Percentiles rank a stretch among this genome's conserved stretches.
Evolutionary conservation across 2,888 invertebrate species (phyloP).

Genomic region (Pandemis corylana): DNA sequence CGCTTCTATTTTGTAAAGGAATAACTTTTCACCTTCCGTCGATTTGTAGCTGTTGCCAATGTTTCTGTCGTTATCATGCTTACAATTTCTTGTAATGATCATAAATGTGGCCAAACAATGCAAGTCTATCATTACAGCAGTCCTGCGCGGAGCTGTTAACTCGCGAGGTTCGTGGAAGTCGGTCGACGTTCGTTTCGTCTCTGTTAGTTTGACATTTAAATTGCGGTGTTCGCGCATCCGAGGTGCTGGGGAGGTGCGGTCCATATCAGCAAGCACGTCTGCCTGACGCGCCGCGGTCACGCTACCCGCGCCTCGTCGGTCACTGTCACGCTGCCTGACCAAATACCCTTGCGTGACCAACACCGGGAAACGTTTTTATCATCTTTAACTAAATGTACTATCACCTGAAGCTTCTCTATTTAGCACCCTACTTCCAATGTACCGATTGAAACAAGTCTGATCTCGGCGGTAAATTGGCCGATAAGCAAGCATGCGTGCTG

Average conservation of each 20-base stretch:
- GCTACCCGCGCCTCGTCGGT: constrained; percentile 64
- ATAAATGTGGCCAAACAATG: constrained; percentile 42
- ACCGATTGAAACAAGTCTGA: constrained; percentile 62
- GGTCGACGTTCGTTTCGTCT: constrained; percentile 55
- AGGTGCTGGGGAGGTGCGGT: constrained; percentile 43
- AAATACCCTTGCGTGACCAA: constrained; percentile 70
- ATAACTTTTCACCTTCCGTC: constrained; percentile 38
- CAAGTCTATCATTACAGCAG: constrained; percentile 37
- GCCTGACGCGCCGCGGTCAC: constrained; percentile 51
- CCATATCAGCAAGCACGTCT: constrained; percentile 41
- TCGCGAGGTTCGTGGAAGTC: constrained; percentile 54
- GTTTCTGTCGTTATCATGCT: constrained; percentile 41
- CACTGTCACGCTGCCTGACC: constrained; percentile 66
- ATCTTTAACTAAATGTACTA: constrained; percentile 69
- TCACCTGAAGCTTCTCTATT: constrained; percentile 63
- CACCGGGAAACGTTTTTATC: constrained; percentile 74
- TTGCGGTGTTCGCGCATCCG: constrained; percentile 55
- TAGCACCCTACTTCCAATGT: constrained; percentile 58
- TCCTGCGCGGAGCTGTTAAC: constrained; percentile 38
- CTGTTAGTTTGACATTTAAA: constrained; percentile 59
- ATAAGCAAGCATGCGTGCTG: constrained; percentile 71
- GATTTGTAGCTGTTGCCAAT: constrained; percentile 40
- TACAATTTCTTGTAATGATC: constrained; percentile 42
- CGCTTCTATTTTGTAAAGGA: constrained; percentile 16
- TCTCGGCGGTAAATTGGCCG: constrained; percentile 75